Evolutionary conservation across 2,113 vertebrate genomes (phyloP).

Genomic region (Spermophilus dauricus): DNA sequence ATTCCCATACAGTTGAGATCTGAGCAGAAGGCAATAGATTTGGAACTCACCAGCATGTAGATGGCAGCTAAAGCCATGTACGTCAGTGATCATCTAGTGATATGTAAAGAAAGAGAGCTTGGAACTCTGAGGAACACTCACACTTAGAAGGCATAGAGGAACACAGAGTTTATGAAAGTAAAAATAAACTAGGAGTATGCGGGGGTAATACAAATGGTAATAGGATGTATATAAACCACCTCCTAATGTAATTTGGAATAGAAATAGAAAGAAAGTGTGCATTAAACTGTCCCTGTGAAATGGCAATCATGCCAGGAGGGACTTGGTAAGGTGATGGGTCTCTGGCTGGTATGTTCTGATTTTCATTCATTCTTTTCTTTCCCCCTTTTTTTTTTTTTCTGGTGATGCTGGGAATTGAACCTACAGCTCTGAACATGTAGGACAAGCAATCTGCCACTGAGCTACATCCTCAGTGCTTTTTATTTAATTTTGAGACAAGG

Average conservation of each 20-base stretch:
- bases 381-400: background rate
- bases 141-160: background rate
- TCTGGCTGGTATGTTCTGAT: background rate
- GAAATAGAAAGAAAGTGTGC: background rate
- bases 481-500: background rate
- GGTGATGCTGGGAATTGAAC: background rate
- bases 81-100: background rate
- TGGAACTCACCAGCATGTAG: background rate
- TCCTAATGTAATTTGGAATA: background rate
- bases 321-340: background rate
- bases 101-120: background rate
- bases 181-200: background rate
- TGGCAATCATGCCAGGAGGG: background rate
- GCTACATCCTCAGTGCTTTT: background rate
- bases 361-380: background rate
- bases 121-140: background rate
- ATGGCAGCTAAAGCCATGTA: background rate
- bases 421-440: background rate
- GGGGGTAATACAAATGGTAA: background rate
- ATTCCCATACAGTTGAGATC: background rate
- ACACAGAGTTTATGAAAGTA: background rate
- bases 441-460: background rate
- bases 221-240: too few species aligned
- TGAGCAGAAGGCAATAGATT: background rate
- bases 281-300: background rate